phyloP scores from a whole-genome alignment of 1,140 invertebrate genomes.

The Formica exsecta region DNA sequence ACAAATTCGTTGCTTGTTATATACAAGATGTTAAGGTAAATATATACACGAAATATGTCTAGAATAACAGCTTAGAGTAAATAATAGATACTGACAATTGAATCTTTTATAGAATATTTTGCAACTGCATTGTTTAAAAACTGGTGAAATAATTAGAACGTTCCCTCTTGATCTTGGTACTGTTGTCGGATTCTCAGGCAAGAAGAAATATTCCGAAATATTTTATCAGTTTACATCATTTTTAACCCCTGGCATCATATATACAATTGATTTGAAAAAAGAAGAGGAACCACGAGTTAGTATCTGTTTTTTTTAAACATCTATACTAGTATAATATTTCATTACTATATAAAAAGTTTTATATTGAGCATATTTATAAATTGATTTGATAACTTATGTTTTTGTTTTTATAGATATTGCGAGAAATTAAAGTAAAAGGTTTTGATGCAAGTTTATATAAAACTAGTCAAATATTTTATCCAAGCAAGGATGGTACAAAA shows the following conservation, averaged over 20 bases:
- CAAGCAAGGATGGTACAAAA: conserved; percentile 97
- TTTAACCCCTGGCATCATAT: conserved; percentile 96
- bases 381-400: not conserved
- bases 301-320: conserved; percentile 20
- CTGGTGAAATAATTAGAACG: conserved; percentile 90
- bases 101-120: conserved; percentile 91
- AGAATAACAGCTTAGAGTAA: conserved; percentile 1
- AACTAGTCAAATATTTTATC: conserved; percentile 97
- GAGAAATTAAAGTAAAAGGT: conserved; percentile 94
- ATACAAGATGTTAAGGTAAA: conserved; percentile 97
- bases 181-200: conserved; percentile 93
- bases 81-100: conserved; percentile 1
- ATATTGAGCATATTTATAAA: conserved; percentile 56
- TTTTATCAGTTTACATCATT: conserved; percentile 98
- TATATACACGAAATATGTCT: conserved; percentile 26
- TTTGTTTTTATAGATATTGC: conserved; percentile 89
- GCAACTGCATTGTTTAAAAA: conserved; percentile 92
- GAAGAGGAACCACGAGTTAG: conserved; percentile 90
- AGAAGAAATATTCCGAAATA: conserved; percentile 94
- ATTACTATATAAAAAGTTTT: not conserved
- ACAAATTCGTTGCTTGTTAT: conserved; percentile 97
- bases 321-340: conserved; percentile 1
- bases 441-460: conserved; percentile 94
- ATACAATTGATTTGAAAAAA: conserved; percentile 93
- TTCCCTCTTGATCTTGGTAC: conserved; percentile 96